These are phyloP conservation scores for Danio aesculapii DNA, from an alignment of 2,797 vertebrate genomes.

Conservation along the genomic window DNA sequence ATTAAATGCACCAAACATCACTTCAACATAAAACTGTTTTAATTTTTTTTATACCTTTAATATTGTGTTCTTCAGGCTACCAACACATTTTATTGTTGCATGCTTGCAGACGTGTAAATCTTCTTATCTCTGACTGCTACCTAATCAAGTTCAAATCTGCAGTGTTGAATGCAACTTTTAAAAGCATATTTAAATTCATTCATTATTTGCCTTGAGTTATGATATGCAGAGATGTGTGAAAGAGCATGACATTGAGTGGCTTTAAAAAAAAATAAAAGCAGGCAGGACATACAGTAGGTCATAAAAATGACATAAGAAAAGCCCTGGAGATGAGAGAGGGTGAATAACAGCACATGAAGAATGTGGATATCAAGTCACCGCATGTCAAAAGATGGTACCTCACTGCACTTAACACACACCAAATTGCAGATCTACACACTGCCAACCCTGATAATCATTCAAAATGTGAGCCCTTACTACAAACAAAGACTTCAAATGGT, in stretches of 20 bases:
- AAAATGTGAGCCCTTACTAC: not conserved
- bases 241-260: not conserved
- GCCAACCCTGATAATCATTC: not conserved
- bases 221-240: constrained; percentile 8
- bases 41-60: not conserved
- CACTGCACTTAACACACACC: constrained; percentile 48
- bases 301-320: constrained; percentile 3
- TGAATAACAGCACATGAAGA: constrained; percentile 68
- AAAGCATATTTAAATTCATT: not conserved
- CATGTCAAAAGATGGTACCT: constrained; percentile 72
- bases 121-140: not conserved
- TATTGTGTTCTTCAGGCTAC: not conserved
- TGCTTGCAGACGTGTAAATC: not conserved
- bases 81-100: not conserved
- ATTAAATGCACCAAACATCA: too few species aligned
- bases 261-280: not conserved
- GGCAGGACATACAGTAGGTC: not conserved
- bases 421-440: not conserved
- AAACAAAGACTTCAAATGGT: not conserved
- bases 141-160: not conserved
- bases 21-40: not conserved
- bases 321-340: not conserved
- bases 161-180: not conserved
- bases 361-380: constrained; percentile 76
- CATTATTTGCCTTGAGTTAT: not conserved